Conservation (phyloP, 2,888 invertebrate species). For the Latrodectus hesperus region DNA sequence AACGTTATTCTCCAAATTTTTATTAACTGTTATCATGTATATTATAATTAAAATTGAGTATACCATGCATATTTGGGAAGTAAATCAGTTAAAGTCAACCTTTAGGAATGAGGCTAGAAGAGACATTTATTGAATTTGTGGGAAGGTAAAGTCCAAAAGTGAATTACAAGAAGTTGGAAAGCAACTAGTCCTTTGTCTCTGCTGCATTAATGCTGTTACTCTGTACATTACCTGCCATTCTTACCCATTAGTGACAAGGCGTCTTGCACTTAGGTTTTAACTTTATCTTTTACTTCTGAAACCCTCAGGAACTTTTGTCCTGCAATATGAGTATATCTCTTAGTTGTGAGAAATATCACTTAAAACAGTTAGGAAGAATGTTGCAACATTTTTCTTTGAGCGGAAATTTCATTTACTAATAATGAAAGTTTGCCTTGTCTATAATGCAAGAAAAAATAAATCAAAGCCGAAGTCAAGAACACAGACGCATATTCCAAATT, state of each 20-base stretch:
- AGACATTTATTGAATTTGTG: slow-evolving; percentile 53
- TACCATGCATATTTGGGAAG: no score
- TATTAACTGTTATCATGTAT: no score
- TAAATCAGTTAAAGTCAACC: no score
- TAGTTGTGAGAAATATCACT: background rate
- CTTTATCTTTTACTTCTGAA: slow-evolving; percentile 21
- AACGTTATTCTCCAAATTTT: no score
- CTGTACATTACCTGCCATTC: slow-evolving; percentile 52
- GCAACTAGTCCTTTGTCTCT: slow-evolving; percentile 49
- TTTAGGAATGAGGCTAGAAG: slow-evolving; percentile 2
- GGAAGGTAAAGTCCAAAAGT: slow-evolving; percentile 46
- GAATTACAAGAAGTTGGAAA: slow-evolving; percentile 61
- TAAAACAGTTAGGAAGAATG: background rate
- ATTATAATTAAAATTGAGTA: no score
- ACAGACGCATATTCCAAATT: no score
- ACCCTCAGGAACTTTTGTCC: background rate
- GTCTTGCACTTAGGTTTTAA: slow-evolving; percentile 43
- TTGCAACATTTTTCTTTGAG: no score
- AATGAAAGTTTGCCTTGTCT: no score
- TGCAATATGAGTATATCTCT: background rate
- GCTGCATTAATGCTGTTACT: slow-evolving; percentile 64
- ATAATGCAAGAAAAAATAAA: no score
- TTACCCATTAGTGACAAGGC: slow-evolving; percentile 37
- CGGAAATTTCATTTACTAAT: no score
- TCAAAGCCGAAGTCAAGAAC: no score